Base-by-base conservation (phyloP, 1,140 invertebrate species). In the honey bee (Apis mellifera) region DNA sequence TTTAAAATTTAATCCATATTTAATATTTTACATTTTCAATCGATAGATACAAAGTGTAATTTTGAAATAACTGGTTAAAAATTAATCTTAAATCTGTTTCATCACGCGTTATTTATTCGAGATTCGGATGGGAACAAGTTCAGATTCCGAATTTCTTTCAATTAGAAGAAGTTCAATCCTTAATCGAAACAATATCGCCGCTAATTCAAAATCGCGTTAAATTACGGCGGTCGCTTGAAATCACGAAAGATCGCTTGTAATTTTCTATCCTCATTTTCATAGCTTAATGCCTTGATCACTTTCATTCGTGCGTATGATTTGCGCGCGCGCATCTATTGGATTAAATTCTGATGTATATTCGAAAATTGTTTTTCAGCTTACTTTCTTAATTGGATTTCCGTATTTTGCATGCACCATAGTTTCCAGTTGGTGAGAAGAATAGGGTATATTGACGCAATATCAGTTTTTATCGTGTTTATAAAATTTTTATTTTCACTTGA, bases 361-460 rank as follows among this genome's bases (percentile, higher is more conserved):
- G 78, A 42, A 59, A 72, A 79, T 79, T 72, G 69, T 79, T 79
- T 79, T 72, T 79, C 59, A 59, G 78, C 68, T 79, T 79, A 79
- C 68, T 42, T 72, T 1, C 23, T 64, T 79, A 79, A 79, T 79
- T 79, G 78, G 68, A 79, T 79, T 54, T 50, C 23, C 66, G 55
- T 71, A 70, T 78, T 70, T 54, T n/a, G 19, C 68, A 7, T 60
- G 23, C 21, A n/a, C 15, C 23, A n/a, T 55, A 50, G 21, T 23
- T 68, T 77, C 23, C 23, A 17, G 11, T 4, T n/a, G 64, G 21
- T 17, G 2, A 12, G 9, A 69, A 2, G 42, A 21, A 2, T 8
- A 17, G 8, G 21, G 3, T 50, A 7, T 21, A 9, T 11, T 11
- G 32, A 48, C 13, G 21, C 12, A 21, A 66, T 32, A 42, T 1